These are phyloP conservation scores for Microctonus brassicae DNA, from an alignment of 2,888 invertebrate genomes.

Conservation along the genomic window DNA sequence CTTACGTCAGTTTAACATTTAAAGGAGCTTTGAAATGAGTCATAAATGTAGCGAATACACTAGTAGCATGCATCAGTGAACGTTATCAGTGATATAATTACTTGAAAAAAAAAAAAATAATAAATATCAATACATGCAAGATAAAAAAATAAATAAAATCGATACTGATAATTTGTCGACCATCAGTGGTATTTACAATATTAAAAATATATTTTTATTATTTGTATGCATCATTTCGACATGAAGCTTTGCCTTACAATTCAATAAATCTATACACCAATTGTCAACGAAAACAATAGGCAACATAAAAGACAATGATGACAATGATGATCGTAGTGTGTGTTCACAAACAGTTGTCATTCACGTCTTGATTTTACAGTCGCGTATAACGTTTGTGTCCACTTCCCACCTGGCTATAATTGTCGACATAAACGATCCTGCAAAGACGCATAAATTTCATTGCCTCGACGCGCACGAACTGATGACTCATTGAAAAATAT, in stretches of 20 bases:
- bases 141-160: not conserved
- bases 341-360: not conserved
- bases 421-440: conserved; percentile 29
- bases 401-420: conserved; percentile 36
- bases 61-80: not conserved
- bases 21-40: conserved; percentile 3
- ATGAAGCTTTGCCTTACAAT: not conserved
- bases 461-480: conserved; percentile 20
- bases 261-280: not conserved
- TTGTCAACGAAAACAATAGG: not conserved
- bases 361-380: conserved; percentile 8
- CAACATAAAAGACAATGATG: not conserved
- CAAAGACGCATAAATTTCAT: conserved; percentile 28
- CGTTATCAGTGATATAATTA: conserved; percentile 11
- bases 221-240: not conserved
- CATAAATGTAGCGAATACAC: conserved; percentile 3
- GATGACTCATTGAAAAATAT: conserved; percentile 31
- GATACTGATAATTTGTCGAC: not conserved
- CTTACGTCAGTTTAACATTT: conserved; percentile 11
- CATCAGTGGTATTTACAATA: no score
- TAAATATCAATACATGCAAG: not conserved
- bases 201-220: not conserved
- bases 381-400: conserved; percentile 2
- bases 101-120: not conserved
- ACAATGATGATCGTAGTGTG: not conserved